These are phyloP conservation scores for Zosterops hypoxanthus DNA, from an alignment of 2,113 vertebrate genomes.

Conservation along the genomic window DNA sequence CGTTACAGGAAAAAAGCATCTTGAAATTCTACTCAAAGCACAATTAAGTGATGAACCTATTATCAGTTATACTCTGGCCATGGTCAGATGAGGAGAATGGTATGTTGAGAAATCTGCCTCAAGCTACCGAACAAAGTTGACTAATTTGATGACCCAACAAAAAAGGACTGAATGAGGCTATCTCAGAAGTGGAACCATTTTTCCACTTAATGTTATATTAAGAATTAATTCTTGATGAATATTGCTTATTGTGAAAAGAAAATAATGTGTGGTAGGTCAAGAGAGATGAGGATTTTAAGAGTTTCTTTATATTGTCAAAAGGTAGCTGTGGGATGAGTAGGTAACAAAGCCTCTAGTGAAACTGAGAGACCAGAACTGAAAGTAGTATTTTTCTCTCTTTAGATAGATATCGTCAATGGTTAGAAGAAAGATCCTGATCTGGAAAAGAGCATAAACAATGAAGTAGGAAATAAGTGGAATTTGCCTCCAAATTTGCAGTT, in stretches of 20 bases:
- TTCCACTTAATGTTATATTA: neutral
- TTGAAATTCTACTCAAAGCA: neutral
- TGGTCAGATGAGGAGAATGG: neutral
- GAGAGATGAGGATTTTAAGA: neutral
- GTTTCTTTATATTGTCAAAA: neutral
- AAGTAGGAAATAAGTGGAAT: neutral
- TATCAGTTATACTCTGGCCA: neutral
- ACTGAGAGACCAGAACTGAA: neutral
- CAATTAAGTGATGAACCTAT: neutral
- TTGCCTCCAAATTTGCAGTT: neutral
- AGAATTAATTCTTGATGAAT: neutral
- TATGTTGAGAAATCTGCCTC: neutral
- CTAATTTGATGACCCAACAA: neutral
- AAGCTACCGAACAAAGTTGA: neutral
- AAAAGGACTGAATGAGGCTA: neutral
- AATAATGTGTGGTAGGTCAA: neutral
- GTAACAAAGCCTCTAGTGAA: neutral
- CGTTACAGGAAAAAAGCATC: neutral
- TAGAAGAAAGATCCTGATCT: neutral
- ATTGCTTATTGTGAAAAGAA: neutral
- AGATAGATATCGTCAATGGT: neutral
- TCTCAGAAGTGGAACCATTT: neutral
- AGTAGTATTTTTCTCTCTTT: neutral
- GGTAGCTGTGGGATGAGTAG: neutral
- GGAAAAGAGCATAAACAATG: neutral